Evolutionary conservation across 2,113 vertebrate genomes (phyloP).

Genomic region (Turnix velox): DNA sequence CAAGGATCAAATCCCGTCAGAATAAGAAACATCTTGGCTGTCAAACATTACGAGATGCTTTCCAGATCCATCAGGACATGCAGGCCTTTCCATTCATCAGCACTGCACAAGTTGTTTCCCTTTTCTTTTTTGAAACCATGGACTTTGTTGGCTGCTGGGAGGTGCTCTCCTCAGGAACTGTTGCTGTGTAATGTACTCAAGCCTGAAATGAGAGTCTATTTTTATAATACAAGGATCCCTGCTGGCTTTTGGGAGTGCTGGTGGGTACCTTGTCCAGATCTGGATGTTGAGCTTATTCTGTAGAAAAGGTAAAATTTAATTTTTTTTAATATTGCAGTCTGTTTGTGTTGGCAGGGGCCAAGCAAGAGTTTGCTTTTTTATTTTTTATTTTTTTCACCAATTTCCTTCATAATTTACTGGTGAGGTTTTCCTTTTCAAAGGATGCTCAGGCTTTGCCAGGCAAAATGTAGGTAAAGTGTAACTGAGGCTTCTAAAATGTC

Average conservation of each 20-base stretch:
- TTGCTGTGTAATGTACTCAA: neutral
- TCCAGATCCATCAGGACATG: conserved; percentile 16
- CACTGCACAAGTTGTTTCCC: neutral
- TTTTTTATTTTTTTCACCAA: neutral
- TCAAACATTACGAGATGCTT: conserved; percentile 37
- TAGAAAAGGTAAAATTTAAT: neutral
- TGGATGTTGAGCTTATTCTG: neutral
- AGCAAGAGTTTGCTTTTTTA: neutral
- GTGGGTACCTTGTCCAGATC: neutral
- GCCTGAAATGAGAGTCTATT: conserved; percentile 10
- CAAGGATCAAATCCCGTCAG: conserved; percentile 43
- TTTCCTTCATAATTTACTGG: neutral
- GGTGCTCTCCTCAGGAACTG: conserved; percentile 21
- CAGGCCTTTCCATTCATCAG: conserved; percentile 33
- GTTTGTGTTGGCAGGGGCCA: neutral
- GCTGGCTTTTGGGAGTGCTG: neutral
- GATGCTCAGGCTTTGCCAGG: neutral
- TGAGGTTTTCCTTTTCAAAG: neutral
- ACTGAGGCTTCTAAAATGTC: neutral
- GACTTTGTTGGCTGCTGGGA: neutral
- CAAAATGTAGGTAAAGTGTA: neutral
- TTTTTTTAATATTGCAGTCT: neutral
- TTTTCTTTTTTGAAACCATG: neutral
- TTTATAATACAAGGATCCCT: neutral
- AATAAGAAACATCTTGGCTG: conserved; percentile 45